These are phyloP conservation scores for Drosophila azteca DNA, from an alignment of 1,140 invertebrate genomes.

Conservation along the genomic window DNA sequence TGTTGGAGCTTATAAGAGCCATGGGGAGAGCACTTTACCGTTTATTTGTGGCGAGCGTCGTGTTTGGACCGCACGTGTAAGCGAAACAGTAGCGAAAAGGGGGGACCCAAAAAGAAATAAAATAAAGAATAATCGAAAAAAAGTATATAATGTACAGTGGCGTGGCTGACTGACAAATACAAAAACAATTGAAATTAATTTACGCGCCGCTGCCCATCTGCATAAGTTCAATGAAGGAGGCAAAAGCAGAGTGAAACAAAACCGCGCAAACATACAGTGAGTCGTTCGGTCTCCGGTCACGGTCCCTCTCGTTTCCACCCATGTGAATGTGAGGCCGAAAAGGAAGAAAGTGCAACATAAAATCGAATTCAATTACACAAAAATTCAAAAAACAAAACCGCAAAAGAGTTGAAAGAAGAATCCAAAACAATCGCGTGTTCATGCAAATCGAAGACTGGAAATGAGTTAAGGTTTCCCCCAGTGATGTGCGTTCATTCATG, in stretches of 20 bases:
- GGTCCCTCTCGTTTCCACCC: no score
- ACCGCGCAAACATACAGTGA: conserved; percentile 1
- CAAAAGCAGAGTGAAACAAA: conserved; percentile 31
- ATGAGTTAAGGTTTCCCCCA: not conserved
- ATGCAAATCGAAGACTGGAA: conserved; percentile 9
- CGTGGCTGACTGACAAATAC: conserved; percentile 23
- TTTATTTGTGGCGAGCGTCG: conserved; percentile 63
- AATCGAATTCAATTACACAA: conserved; percentile 17
- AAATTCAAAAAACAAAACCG: conserved; percentile 16
- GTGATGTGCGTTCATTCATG: conserved; percentile 54
- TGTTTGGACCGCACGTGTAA: conserved; percentile 43
- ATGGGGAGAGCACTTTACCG: conserved; percentile 46
- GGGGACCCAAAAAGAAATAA: not conserved
- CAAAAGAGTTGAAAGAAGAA: conserved; percentile 7
- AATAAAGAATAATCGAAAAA: conserved; percentile 21
- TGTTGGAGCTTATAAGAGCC: conserved; percentile 59
- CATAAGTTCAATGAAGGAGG: conserved; percentile 74
- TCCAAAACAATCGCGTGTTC: conserved; percentile 32
- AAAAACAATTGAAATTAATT: conserved; percentile 72
- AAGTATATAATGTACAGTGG: conserved; percentile 66
- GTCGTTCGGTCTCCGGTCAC: no score
- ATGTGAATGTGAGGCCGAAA: conserved; percentile 7
- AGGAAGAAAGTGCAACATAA: conserved; percentile 40
- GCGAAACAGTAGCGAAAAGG: conserved; percentile 11
- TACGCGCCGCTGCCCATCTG: conserved; percentile 67